Conservation (phyloP, 2,113 vertebrate genomes). For the Haliaeetus leucogaster region DNA sequence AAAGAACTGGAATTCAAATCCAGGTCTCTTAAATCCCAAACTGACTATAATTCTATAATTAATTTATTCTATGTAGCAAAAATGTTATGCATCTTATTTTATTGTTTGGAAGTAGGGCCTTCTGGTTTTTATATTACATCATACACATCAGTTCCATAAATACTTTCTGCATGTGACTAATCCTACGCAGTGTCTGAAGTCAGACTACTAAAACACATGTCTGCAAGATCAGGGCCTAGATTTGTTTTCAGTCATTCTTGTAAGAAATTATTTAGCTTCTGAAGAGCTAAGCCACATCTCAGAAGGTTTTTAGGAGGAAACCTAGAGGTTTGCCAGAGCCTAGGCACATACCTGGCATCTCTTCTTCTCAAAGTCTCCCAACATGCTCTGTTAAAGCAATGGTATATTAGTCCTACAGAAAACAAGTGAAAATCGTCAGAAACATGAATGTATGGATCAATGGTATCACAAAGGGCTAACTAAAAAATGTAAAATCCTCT, state of each 20-base stretch:
- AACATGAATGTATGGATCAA: not conserved
- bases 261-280: not conserved
- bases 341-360: not conserved
- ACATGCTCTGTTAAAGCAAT: not conserved
- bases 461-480: not conserved
- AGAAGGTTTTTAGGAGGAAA: not conserved
- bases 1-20: not conserved
- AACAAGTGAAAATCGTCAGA: not conserved
- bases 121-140: slow-evolving; percentile 13
- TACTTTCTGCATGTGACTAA: not conserved
- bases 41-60: not conserved
- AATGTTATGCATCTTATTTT: not conserved
- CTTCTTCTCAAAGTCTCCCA: not conserved
- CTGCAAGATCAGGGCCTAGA: not conserved
- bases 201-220: not conserved
- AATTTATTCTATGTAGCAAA: not conserved
- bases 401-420: not conserved
- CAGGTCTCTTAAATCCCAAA: not conserved
- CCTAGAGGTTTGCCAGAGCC: not conserved
- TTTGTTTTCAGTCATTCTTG: not conserved
- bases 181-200: not conserved
- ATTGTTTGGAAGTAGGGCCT: not conserved
- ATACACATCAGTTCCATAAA: not conserved
- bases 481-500: not conserved
- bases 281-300: not conserved